Base-by-base conservation (phyloP, 2,888 invertebrate species). In the Drosophila koepferae region DNA sequence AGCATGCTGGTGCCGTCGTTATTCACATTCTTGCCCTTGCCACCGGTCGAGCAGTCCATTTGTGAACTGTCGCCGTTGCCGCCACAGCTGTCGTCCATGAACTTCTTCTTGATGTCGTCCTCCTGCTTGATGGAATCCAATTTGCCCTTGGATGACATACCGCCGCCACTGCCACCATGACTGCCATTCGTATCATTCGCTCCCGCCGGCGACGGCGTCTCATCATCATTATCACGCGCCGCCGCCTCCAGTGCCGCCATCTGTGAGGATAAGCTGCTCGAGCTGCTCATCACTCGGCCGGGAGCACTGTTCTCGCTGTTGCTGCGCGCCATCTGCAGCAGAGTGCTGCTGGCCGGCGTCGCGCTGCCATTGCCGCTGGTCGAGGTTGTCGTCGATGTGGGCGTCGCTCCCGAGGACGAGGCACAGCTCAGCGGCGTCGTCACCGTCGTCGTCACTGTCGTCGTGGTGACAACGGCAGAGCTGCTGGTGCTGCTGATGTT, bases 221-320 rank as follows among this genome's bases (percentile, higher is more conserved):
- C 95, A 74, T 96, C 95, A 74, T 95, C 95, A 82, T 95, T 94
- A 80, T 95, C 95, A 36, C 95, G 94, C 0, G 95, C 95, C 6
- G 96, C 95, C 7, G 96, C 96, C 80, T 95, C 95, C 61, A 96
- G 94, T 6, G 96, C 96, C 16, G 96, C 96, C 95, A 96, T 95
- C 91, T 96, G 96, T 12, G 96, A 95, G 23, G 96, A 95, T 91
- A 95, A 94, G 66, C 93, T 93, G 20, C 95, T 94, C n/a, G 94
- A 93, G 56, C 80, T 89, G 55, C 81, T 83, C 55, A 88, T 88
- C 71, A 88, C 72, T 2, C 83, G 89, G n/a, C 72, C 28, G 0
- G 75, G 48, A 0, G 65, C 55, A 9, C 28, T 68, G 18, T 43
- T 74, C 14, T 74, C 74, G 34, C 56, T 63, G 23, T 28, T 67